Conservation (phyloP, 2,797 vertebrate species). For the Girardinus metallicus region DNA sequence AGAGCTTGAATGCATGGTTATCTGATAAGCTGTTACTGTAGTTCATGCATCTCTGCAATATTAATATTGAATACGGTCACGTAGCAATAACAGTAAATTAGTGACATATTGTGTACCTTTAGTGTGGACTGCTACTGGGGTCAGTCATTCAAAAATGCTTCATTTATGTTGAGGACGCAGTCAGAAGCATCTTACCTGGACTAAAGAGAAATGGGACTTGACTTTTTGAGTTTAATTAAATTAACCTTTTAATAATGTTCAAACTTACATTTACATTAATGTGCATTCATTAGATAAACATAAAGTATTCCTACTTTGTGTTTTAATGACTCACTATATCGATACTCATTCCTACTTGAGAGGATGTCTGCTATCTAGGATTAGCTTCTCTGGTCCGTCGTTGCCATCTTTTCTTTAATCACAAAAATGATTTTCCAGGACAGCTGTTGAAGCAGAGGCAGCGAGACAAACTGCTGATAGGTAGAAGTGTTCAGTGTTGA, state of each 20-base stretch:
- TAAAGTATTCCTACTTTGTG: slow-evolving; percentile 46
- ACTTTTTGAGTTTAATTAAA: background rate
- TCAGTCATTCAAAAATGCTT: background rate
- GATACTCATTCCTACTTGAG: slow-evolving; percentile 47
- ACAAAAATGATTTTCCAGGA: slow-evolving; percentile 30
- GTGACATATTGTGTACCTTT: background rate
- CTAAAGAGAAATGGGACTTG: background rate
- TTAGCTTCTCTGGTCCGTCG: slow-evolving; percentile 31
- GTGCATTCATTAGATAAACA: slow-evolving; percentile 61
- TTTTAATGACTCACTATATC: slow-evolving; percentile 59
- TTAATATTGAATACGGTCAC: background rate
- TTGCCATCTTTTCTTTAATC: slow-evolving; percentile 42
- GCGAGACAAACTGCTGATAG: slow-evolving; percentile 36
- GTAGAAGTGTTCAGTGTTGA: slow-evolving; percentile 12
- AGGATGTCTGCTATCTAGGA: slow-evolving; percentile 21
- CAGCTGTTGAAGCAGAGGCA: slow-evolving; percentile 17
- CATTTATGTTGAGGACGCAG: background rate
- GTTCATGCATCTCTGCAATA: background rate
- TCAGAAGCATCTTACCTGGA: background rate
- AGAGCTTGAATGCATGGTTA: background rate
- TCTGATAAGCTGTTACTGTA: background rate
- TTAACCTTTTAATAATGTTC: background rate
- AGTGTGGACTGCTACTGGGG: background rate
- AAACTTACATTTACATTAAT: slow-evolving; percentile 2
- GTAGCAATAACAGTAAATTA: background rate